Base-by-base conservation (phyloP, 1,140 invertebrate genomes). In the Scaptomyza pallida region DNA sequence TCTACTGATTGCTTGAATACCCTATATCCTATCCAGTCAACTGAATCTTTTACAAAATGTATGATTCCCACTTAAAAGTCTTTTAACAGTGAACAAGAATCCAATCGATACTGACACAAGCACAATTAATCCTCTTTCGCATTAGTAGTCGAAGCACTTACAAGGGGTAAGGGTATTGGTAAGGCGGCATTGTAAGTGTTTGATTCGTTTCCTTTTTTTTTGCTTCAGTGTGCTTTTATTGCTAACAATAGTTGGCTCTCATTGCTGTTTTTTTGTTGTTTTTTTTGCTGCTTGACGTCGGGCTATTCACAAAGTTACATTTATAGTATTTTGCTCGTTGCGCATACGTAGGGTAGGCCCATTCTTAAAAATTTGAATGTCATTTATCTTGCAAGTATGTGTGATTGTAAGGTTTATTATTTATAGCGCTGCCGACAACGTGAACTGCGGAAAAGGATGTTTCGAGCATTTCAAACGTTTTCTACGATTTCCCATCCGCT, bases 361-460 rank as follows among this genome's bases (percentile, higher is more conserved):
- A 23, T 45, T 26, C 43, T 41, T 41, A 17, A 37, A 33, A 60
- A 33, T 45, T 13, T 23, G 8, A 56, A 2, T 33, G n/a, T 26
- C 26, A 12, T 26, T 19, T 48, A 15, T 13, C 8, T 9, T 44
- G 17, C 37, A 9, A 15, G 10, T 48, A 2, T 51, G 57, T 43
- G 55, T 75, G 77, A 30, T 30, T 30, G 26, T 30, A 8, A 72
- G 73, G 40, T 65, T 56, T 81, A 76, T 76, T 81, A 77, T 82
- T 81, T 77, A 73, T 73, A 78, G 44, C 72, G 56, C 12, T 67
- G 60, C 5, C 43, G 62, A 72, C 50, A 62, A 57, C 13, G 35
- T 26, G 35, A 37, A 50, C 17, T 15, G 21, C 23, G 44, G 16
- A 33, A 41, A 57, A 60, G 69, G 62, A 72, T 72, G 48, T 62